Conservation (phyloP, 35 echinoderm and acorn worm species). For the Anneissia japonica region DNA sequence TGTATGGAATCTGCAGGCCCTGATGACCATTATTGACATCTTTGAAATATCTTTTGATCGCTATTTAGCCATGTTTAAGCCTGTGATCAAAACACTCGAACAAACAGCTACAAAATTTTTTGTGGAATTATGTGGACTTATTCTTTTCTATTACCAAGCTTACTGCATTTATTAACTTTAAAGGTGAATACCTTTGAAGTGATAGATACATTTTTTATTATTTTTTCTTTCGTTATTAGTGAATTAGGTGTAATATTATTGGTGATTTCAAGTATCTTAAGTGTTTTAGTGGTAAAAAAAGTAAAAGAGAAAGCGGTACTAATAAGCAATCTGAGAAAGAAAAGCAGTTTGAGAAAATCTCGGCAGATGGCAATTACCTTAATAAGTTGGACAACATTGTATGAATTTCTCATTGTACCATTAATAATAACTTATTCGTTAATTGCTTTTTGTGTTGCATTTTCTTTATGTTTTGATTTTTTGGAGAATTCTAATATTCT, state of each 20-base stretch:
- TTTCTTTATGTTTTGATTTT: no score
- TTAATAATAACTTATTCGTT: background rate
- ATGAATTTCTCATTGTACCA: background rate
- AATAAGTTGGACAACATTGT: background rate
- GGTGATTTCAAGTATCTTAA: background rate
- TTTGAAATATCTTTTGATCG: background rate
- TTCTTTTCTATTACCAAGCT: background rate
- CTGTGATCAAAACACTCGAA: background rate
- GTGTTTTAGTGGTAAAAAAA: background rate
- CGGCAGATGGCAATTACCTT: background rate
- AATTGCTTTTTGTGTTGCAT: background rate
- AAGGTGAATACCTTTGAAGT: background rate
- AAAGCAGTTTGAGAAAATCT: background rate
- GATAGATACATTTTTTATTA: background rate
- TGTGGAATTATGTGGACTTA: background rate
- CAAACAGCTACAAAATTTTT: background rate
- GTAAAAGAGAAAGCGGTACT: background rate
- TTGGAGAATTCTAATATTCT: background rate
- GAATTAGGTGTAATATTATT: background rate
- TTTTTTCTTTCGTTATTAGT: background rate
- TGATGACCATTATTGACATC: background rate
- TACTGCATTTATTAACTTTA: background rate
- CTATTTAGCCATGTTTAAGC: background rate
- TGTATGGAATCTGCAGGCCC: background rate
- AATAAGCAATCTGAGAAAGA: background rate